phyloP scores from a whole-genome alignment of 2,113 vertebrate species.

The Lucifuga dentata region DNA sequence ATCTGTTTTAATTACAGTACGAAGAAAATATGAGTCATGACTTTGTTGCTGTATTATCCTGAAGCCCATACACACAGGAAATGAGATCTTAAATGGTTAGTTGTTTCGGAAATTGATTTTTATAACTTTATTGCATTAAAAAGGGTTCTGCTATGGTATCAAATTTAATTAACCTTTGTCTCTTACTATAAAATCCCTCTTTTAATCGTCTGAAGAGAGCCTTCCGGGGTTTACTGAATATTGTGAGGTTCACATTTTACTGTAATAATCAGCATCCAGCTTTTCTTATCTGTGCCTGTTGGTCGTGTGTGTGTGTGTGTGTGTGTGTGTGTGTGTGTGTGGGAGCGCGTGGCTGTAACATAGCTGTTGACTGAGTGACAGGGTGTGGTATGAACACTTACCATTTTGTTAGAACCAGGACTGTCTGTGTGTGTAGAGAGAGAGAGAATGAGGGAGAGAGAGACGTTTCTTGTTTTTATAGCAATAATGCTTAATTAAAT shows the following conservation, averaged over 20 bases:
- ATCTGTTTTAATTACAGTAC: not conserved
- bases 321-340: constrained; percentile 25
- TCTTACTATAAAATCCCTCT: not conserved
- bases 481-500: constrained; percentile 10
- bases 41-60: not conserved
- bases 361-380: constrained; percentile 55
- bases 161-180: not conserved
- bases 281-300: not conserved
- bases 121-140: constrained; percentile 5
- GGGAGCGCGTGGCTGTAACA: constrained; percentile 33
- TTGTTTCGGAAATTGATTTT: not conserved
- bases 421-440: not conserved
- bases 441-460: too few species aligned
- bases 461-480: not conserved
- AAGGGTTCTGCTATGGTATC: not conserved
- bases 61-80: not conserved
- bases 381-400: constrained; percentile 69
- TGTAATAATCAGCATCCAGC: constrained; percentile 4
- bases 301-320: constrained; percentile 30
- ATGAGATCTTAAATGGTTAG: not conserved
- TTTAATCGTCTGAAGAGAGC: not conserved
- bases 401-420: constrained; percentile 22
- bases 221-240: too few species aligned
- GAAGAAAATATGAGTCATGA: constrained; percentile 26
- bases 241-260: constrained; percentile 3